Evolutionary conservation across 2,888 invertebrate genomes (phyloP), one percentile per base, ranked within the genome.

Genomic region (Oscheius onirici): DNA sequence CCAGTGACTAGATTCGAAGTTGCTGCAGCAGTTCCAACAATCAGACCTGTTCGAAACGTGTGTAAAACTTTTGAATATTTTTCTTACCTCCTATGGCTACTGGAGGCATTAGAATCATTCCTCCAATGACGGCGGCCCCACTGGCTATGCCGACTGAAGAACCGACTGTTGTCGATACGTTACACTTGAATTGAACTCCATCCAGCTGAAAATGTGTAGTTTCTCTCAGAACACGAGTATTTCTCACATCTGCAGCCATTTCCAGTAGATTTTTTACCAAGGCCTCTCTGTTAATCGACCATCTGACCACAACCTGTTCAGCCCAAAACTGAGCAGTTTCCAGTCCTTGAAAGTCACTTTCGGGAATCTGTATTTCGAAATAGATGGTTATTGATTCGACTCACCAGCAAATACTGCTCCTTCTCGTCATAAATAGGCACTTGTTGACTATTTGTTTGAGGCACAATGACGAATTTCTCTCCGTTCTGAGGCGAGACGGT

Each of bases 121-220:
- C 79, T 11, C 76, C 81, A n/a, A 81, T 78, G 3, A 77, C 72
- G 0, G 76, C 79, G 15, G 70, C 65, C 5, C 77, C 77, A 22
- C 76, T 76, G 8, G 66, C 74, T 13, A 81, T 49, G 13, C 81
- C 81, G 10, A 81, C 76, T 0, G 76, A 60, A 65, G 74, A 74
- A 15, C 79, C 79, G 51, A 77, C 78, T 0, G 75, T 73, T 2
- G 79, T 79, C 0, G 79, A 79, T n/a, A 81, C 72, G 13, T 78
- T 75, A 40, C 81, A 79, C 17, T 75, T 71, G 13, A 66, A 71
- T 55, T 79, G 75, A 69, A 75, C 71, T 26, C 68, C 65, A 52
- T 77, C 67, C n/a, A 81, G 52, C 78, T 79, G 65, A 34, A 74
- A 57, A 67, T n/a, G n/a, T 40, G 10, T 8, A 8, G 10, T 15